A percentile compares a stretch with the other conserved stretches of the same genome.
These are phyloP conservation scores for Tolmerus cingulatus DNA, from an alignment of 2,888 invertebrate genomes.

Conservation along the genomic window DNA sequence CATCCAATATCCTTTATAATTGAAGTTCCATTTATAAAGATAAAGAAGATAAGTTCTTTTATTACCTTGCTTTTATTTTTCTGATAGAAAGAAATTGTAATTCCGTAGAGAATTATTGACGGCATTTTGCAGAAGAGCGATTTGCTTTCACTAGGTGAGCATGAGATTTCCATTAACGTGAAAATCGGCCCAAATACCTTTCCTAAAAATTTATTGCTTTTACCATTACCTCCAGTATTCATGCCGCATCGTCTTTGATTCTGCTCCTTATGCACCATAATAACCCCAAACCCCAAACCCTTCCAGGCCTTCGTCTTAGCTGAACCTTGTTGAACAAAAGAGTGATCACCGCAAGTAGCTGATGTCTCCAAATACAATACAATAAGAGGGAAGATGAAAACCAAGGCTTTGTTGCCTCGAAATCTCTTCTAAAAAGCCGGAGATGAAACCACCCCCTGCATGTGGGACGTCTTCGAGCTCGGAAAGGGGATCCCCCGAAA, in stretches of 20 bases:
- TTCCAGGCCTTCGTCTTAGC: background rate
- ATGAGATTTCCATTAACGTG: background rate
- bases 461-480: background rate
- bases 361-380: conserved; percentile 3
- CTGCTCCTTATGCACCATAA: background rate
- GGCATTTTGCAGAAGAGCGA: background rate
- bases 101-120: background rate
- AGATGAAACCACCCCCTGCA: background rate
- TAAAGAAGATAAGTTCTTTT: background rate
- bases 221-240: background rate
- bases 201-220: background rate
- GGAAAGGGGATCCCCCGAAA: background rate
- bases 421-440: background rate
- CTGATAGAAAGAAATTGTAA: background rate
- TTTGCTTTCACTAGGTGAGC: background rate
- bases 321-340: conserved; percentile 19
- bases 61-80: background rate
- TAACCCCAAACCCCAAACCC: background rate
- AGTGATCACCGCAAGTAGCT: conserved; percentile 17
- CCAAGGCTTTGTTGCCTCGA: background rate
- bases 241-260: background rate
- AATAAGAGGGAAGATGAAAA: conserved; percentile 1
- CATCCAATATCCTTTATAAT: background rate
- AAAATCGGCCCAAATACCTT: background rate
- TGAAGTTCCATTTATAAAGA: background rate